Conservation (phyloP, 2,888 invertebrate genomes). For the Siphlonurus alternatus region DNA sequence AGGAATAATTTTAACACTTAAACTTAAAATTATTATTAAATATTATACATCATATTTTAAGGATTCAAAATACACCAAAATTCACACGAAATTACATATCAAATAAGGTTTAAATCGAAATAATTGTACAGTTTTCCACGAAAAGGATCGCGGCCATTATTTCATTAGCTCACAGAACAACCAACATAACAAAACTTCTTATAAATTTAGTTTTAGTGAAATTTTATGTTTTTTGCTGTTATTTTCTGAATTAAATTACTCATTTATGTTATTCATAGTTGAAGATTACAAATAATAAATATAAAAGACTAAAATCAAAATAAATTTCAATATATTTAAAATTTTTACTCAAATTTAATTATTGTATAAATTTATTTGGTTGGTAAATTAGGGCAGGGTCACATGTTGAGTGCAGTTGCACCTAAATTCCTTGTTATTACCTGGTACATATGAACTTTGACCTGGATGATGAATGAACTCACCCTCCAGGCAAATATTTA, state of each 20-base stretch:
- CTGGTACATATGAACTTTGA: background rate
- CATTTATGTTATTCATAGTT: too few species aligned
- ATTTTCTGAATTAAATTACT: too few species aligned
- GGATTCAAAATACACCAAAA: background rate
- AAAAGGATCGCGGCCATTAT: background rate
- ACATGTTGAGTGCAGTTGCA: background rate
- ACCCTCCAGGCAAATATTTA: background rate
- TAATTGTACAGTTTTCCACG: background rate
- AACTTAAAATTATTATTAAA: background rate
- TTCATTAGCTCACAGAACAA: background rate
- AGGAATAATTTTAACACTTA: background rate
- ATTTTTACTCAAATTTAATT: background rate
- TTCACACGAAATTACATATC: background rate
- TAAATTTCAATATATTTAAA: background rate
- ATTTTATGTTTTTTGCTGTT: too few species aligned
- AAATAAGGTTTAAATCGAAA: background rate
- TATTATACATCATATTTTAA: background rate
- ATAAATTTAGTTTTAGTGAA: too few species aligned
- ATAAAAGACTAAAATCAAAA: too few species aligned
- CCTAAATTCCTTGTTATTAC: constrained; percentile 17
- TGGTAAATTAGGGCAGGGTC: background rate
- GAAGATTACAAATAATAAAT: too few species aligned
- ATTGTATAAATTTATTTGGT: background rate
- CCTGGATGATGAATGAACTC: background rate
- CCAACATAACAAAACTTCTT: background rate